A percentile compares a stretch with the other conserved stretches of the same genome.
Conservation (phyloP, 2,113 vertebrate species). For the Notothenia rossii region DNA sequence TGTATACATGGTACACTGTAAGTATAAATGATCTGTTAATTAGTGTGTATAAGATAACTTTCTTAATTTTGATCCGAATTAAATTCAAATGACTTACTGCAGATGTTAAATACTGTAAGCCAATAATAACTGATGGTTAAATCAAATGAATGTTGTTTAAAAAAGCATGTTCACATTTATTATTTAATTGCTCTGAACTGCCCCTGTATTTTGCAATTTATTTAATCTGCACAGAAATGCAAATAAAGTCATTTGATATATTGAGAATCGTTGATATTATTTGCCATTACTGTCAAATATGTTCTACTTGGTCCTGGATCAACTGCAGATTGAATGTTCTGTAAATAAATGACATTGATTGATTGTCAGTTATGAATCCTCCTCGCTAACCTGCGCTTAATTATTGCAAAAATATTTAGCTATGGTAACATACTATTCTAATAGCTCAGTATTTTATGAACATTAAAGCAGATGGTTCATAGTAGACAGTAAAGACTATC, state of each 20-base stretch:
- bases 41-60: background rate
- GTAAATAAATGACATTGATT: background rate
- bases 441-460: too few species aligned
- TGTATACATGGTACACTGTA: background rate
- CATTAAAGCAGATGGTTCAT: background rate
- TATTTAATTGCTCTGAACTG: background rate
- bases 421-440: too few species aligned
- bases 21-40: background rate
- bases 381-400: too few species aligned
- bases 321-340: background rate
- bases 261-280: background rate
- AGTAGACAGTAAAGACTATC: background rate
- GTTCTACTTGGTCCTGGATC: background rate
- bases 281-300: background rate
- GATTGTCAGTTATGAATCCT: too few species aligned
- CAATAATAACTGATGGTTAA: background rate
- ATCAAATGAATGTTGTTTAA: background rate
- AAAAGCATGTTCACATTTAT: background rate
- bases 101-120: background rate
- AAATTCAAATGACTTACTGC: background rate
- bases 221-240: background rate
- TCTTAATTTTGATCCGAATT: background rate
- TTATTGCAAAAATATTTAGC: too few species aligned
- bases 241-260: conserved; percentile 18
- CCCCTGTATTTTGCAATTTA: background rate